Evolutionary conservation across 2,797 vertebrate genomes (phyloP).

Genomic region (Huso huso): DNA sequence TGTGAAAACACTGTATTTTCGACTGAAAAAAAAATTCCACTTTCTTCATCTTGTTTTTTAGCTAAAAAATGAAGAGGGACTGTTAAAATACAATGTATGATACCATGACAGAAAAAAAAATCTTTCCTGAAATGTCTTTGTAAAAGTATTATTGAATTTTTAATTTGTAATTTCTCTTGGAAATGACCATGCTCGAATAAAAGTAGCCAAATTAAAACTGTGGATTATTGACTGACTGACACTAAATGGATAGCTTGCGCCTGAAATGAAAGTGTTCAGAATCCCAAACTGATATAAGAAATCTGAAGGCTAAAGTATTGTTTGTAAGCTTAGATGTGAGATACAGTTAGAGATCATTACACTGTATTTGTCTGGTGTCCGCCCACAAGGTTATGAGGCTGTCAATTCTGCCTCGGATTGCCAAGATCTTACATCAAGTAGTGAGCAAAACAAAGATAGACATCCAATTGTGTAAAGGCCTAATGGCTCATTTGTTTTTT

Average conservation of each 20-base stretch:
- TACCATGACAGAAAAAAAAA: conserved; percentile 92
- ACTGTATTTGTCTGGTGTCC: no score
- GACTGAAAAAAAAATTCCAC: conserved; percentile 94
- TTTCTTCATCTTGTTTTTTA: conserved; percentile 99
- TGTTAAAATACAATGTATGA: conserved; percentile 99
- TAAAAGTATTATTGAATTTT: conserved; percentile 99
- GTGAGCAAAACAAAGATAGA: no score
- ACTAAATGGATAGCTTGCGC: not conserved
- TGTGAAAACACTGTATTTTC: conserved; percentile 99
- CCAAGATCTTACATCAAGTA: no score
- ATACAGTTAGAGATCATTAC: no score
- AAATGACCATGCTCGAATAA: conserved; percentile 99
- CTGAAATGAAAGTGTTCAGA: conserved; percentile 44
- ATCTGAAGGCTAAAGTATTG: no score
- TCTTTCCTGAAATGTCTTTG: conserved; percentile 99
- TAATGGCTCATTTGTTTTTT: no score
- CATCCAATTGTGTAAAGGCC: no score
- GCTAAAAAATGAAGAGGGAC: conserved; percentile 96
- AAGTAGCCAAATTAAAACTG: conserved; percentile 97
- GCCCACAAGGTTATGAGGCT: no score
- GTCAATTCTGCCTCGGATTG: no score
- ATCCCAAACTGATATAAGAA: conserved; percentile 7
- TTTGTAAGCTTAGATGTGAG: no score
- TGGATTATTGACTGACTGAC: not conserved
- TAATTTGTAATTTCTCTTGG: conserved; percentile 99